Base-by-base conservation (phyloP, 2,888 invertebrate species). In the Auanema sp. region DNA sequence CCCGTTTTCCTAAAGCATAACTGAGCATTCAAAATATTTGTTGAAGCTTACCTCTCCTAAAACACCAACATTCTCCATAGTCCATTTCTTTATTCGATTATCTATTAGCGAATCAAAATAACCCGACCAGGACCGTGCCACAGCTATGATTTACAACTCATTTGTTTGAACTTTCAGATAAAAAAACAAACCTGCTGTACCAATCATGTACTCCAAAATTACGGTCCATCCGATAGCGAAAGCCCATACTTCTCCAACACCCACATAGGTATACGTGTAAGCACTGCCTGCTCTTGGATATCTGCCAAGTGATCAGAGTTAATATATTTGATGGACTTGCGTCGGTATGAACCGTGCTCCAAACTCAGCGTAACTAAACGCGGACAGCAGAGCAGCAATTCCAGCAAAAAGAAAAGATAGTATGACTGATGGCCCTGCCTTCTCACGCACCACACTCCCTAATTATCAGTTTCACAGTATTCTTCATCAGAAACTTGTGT, bases 221-320 rank as follows among this genome's bases (percentile, higher is more conserved):
- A 83, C 71, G 58, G 79, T 83, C 83, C 83, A 83, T 5, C 84
- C 84, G 1, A 84, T 77, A 6, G 94, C 89, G 86, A 94, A 95
- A 65, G 94, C 94, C 83, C 93, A 90, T 85, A 94, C 91, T 85
- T 95, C 94, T 52, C 94, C 94, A 64, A 94, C 92, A 2, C 93
- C 92, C 69, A 93, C 93, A 86, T 94, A 95, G 74, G 92, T 91
- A 88, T 94, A 95, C 88, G 91, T 92, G 68, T 86, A 86, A 23
- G 85, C 84, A 2, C 85, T 85, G 16, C 84, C 93, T 0, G 92
- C 92, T 80, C 90, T 90, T 0, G 93, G 92, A 0, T 92, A 92
- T 64, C 72, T 72, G 21, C 18, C 16, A 49, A 43, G 11, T 24
- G 8, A 43, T n/a, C 40, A n/a, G 51, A 33, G 21, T 5, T 24